Evolutionary conservation across 1,140 invertebrate species (phyloP).

Genomic region (Zaprionus davidi): DNA sequence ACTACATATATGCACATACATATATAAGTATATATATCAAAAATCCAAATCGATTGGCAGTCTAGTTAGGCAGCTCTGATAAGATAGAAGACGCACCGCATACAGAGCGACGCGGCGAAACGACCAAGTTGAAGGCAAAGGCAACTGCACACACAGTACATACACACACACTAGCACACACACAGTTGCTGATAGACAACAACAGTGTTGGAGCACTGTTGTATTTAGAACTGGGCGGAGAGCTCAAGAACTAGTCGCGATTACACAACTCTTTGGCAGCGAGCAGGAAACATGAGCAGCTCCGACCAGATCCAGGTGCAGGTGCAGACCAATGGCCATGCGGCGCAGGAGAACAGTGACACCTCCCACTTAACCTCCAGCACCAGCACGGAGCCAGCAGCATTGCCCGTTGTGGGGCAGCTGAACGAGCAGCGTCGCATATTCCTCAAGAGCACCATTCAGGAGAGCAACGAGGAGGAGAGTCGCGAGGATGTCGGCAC

Average conservation of each 20-base stretch:
- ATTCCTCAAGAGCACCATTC: conserved; percentile 71
- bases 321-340: conserved; percentile 27
- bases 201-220: conserved; percentile 1
- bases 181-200: neutral
- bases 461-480: conserved; percentile 55
- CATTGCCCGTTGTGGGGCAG: conserved; percentile 61
- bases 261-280: conserved; percentile 52
- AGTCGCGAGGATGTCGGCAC: conserved; percentile 1
- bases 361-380: conserved; percentile 1
- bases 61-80: conserved; percentile 72
- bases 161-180: conserved; percentile 3
- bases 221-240: conserved; percentile 28
- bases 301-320: conserved; percentile 12
- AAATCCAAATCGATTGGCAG: conserved; percentile 75
- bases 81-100: conserved; percentile 61
- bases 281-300: conserved; percentile 50
- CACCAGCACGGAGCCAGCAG: conserved; percentile 2
- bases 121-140: conserved; percentile 1
- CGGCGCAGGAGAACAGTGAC: conserved; percentile 23
- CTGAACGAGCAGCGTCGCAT: conserved; percentile 76
- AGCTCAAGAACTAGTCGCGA: conserved; percentile 48
- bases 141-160: conserved; percentile 8
- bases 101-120: neutral
- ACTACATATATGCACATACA: conserved; percentile 9
- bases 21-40: conserved; percentile 50